Percentiles rank a stretch among this genome's conserved stretches.
Evolutionary conservation across 2,113 vertebrate genomes (phyloP).

Genomic region (Ariopsis seemanni): DNA sequence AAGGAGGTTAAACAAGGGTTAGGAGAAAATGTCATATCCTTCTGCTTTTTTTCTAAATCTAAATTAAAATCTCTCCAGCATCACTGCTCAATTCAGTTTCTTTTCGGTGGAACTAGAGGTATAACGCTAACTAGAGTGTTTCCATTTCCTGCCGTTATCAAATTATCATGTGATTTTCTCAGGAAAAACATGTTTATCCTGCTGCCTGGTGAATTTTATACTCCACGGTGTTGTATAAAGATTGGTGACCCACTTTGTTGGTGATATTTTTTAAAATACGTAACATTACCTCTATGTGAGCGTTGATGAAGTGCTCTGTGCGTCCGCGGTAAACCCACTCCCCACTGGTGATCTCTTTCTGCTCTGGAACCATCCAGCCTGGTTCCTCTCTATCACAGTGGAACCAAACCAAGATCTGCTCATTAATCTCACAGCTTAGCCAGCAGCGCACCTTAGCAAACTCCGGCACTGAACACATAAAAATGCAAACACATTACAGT

Average conservation of each 20-base stretch:
- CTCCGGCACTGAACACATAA: constrained; percentile 68
- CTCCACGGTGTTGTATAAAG: background rate
- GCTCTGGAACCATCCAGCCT: constrained; percentile 70
- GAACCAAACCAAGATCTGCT: constrained; percentile 77
- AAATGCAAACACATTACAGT: background rate
- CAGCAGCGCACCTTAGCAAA: constrained; percentile 72
- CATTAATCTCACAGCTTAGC: constrained; percentile 71
- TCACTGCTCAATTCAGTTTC: background rate
- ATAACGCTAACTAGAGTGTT: background rate
- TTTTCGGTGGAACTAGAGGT: background rate
- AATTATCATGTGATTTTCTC: background rate
- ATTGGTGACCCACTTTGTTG: background rate
- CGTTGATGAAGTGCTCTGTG: constrained; percentile 72
- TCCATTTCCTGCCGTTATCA: background rate
- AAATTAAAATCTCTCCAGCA: background rate
- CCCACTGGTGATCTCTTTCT: constrained; percentile 63
- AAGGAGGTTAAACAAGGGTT: background rate
- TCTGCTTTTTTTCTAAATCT: background rate
- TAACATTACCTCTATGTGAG: constrained; percentile 73
- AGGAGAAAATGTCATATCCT: background rate
- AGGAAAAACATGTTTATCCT: background rate
- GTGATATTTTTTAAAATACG: background rate
- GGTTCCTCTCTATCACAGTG: constrained; percentile 71
- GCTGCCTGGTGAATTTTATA: background rate
- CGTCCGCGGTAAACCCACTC: constrained; percentile 75